Evolutionary conservation across 2,113 vertebrate species (phyloP).

Genomic region (Leucopsar rothschildi): DNA sequence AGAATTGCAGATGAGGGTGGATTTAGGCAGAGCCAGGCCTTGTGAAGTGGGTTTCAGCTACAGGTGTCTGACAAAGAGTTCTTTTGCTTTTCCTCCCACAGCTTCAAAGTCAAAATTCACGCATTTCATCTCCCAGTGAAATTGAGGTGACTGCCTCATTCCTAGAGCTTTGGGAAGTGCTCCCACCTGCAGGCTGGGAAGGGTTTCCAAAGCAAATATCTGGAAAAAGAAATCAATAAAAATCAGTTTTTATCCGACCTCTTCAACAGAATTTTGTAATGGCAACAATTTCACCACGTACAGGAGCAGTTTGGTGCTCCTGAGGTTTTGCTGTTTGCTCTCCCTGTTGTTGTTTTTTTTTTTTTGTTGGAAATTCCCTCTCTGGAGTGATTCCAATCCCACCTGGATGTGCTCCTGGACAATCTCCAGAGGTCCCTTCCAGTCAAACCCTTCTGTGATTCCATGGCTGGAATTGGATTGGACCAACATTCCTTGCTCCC

Average conservation of each 20-base stretch:
- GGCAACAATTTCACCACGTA: fast-evolving
- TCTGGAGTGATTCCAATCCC: not conserved
- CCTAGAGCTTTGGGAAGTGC: not conserved
- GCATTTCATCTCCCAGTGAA: not conserved
- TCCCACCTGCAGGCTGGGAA: not conserved
- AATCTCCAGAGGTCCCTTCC: not conserved
- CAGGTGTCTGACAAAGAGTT: constrained; percentile 14
- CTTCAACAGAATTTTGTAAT: not conserved
- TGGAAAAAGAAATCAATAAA: not conserved
- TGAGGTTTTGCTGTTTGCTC: not conserved
- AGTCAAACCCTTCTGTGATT: not conserved
- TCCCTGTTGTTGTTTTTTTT: not conserved
- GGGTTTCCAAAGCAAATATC: not conserved
- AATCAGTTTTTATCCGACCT: not conserved
- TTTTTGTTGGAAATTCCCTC: not conserved
- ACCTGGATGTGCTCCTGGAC: not conserved
- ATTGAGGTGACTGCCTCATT: not conserved
- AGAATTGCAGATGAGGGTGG: constrained; percentile 8
- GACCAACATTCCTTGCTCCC: not conserved
- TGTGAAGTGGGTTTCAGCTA: constrained; percentile 29
- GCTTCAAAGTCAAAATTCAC: constrained; percentile 38
- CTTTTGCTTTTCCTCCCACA: not conserved
- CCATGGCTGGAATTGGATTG: not conserved
- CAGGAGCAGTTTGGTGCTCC: not conserved
- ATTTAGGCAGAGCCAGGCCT: not conserved